Conservation (phyloP, 2,113 vertebrate species). For the Nestor notabilis region DNA sequence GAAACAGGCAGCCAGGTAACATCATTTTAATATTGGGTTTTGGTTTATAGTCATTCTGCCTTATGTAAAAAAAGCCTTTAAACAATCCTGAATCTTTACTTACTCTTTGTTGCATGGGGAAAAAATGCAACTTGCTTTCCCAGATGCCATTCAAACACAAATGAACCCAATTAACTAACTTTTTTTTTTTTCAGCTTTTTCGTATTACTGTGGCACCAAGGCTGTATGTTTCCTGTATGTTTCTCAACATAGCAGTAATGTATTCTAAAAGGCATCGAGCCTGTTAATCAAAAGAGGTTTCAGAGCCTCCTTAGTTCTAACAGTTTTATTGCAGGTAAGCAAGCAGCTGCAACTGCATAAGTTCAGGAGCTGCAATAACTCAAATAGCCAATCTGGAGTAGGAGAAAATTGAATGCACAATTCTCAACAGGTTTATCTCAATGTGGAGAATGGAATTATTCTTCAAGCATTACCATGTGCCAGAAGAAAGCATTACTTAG, state of each 20-base stretch:
- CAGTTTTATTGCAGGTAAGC: conserved; percentile 14
- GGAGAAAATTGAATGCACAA: conserved; percentile 15
- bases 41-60: not conserved
- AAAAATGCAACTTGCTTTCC: not conserved
- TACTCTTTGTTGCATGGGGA: not conserved
- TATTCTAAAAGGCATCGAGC: not conserved
- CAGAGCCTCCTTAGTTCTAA: conserved; percentile 8
- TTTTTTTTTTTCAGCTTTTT: not conserved
- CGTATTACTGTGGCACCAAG: not conserved
- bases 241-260: not conserved
- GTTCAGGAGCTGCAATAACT: conserved; percentile 1
- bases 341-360: not conserved
- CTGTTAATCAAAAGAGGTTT: conserved; percentile 37
- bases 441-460: not conserved
- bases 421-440: not conserved
- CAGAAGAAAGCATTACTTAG: conserved; percentile 30
- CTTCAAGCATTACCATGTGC: not conserved
- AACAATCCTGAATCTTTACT: not conserved
- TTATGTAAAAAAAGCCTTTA: conserved; percentile 10
- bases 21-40: not conserved
- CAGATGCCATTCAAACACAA: not conserved
- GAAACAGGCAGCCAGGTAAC: not conserved
- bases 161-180: not conserved
- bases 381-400: not conserved
- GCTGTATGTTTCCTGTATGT: not conserved